A percentile compares a stretch with the other conserved stretches of the same genome.
phyloP scores from a whole-genome alignment of 2,888 invertebrate genomes.

The Ceraclea dissimilis region DNA sequence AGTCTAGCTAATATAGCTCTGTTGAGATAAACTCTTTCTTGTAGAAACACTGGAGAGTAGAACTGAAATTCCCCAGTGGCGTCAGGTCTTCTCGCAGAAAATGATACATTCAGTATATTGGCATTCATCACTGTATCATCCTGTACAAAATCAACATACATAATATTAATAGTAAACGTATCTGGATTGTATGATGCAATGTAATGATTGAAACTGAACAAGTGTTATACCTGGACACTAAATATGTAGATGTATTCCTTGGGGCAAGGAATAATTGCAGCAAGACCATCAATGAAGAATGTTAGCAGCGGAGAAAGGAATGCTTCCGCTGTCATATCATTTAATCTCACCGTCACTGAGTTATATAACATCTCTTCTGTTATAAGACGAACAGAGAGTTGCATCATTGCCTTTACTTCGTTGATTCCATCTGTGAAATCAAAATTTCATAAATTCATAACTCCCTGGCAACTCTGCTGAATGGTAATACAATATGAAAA shows the following conservation, averaged over 20 bases:
- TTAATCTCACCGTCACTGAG: constrained; percentile 86
- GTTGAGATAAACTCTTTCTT: constrained; percentile 91
- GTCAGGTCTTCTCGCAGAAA: constrained; percentile 79
- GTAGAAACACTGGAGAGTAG: constrained; percentile 81
- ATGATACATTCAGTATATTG: constrained; percentile 87
- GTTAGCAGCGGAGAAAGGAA: constrained; percentile 83
- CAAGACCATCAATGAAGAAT: constrained; percentile 84
- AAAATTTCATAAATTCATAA: not conserved
- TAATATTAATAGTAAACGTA: constrained; percentile 7
- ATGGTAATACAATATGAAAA: not conserved
- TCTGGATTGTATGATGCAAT: not conserved
- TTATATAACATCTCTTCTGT: constrained; percentile 92
- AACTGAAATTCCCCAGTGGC: constrained; percentile 66
- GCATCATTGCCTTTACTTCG: constrained; percentile 89
- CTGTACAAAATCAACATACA: constrained; percentile 35
- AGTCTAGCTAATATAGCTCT: constrained; percentile 78
- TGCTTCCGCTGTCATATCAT: constrained; percentile 88
- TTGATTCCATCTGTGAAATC: constrained; percentile 74
- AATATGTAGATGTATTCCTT: constrained; percentile 89
- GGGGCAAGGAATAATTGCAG: constrained; percentile 86
- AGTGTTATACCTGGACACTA: constrained; percentile 63
- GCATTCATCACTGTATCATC: constrained; percentile 85
- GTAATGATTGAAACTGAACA: not conserved
- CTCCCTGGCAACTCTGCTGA: not conserved
- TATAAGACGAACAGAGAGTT: constrained; percentile 79